These are phyloP conservation scores for Ailuropoda melanoleuca DNA, from an alignment of 2,113 vertebrate genomes.

Conservation along the genomic window DNA sequence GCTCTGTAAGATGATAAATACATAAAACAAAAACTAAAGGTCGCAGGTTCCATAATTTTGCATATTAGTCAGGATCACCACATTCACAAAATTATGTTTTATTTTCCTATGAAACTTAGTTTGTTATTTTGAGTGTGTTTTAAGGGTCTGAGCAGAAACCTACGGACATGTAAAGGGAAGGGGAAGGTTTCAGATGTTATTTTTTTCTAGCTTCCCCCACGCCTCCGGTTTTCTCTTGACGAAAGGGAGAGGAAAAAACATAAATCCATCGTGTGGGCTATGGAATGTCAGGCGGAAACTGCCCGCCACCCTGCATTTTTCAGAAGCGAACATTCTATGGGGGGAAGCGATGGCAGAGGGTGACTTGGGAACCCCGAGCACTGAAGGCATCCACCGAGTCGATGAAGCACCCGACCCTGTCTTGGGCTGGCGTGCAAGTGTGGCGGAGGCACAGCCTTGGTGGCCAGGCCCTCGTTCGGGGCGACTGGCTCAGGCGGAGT, in stretches of 20 bases:
- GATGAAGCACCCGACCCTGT: not conserved
- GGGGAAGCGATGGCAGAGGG: not conserved
- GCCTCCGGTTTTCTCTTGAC: not conserved
- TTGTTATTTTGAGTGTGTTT: not conserved
- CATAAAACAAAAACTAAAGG: not conserved
- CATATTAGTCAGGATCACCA: constrained; percentile 18
- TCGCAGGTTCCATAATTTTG: not conserved
- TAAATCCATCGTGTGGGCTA: fast-evolving
- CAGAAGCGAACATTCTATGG: not conserved
- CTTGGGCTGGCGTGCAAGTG: not conserved
- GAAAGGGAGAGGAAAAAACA: not conserved
- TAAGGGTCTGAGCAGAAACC: constrained; percentile 33
- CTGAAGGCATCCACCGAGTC: not conserved
- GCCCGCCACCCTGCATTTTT: not conserved
- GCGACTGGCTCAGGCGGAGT: not conserved
- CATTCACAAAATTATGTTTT: constrained; percentile 35
- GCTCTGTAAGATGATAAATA: not conserved
- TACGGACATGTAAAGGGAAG: not conserved
- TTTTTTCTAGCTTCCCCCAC: not conserved
- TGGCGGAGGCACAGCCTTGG: not conserved
- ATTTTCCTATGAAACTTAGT: not conserved
- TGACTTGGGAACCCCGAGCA: not conserved
- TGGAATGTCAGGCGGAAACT: not conserved
- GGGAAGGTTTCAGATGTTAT: not conserved
- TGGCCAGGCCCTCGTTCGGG: not conserved